Percentiles rank a stretch among this genome's conserved stretches.
Conservation (phyloP, 2,113 vertebrate genomes). For the Epinephelus cyanopodus region DNA sequence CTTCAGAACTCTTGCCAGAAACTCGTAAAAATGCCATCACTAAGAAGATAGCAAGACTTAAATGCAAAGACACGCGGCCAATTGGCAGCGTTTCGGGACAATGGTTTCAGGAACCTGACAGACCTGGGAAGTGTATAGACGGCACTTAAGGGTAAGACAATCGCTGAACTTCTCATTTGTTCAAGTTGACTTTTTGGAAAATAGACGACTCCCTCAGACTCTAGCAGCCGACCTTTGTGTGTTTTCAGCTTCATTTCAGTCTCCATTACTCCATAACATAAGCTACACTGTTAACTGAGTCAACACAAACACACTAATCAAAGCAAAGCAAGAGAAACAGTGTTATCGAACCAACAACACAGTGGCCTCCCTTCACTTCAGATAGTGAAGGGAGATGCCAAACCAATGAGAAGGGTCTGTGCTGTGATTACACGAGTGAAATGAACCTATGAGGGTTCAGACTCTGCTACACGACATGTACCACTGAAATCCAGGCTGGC, state of each 20-base stretch:
- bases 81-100: too few species aligned
- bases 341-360: slow-evolving; percentile 48
- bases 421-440: slow-evolving; percentile 7
- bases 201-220: neutral
- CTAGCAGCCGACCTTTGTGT: neutral
- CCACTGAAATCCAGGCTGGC: neutral
- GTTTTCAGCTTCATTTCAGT: neutral
- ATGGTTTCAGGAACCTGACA: neutral
- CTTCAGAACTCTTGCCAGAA: too few species aligned
- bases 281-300: neutral
- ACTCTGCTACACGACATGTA: slow-evolving; percentile 12
- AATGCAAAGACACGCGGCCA: too few species aligned
- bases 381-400: slow-evolving; percentile 35
- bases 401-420: slow-evolving; percentile 4
- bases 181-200: neutral
- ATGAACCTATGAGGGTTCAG: slow-evolving; percentile 34
- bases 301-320: slow-evolving; percentile 26
- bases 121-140: neutral
- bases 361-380: too few species aligned
- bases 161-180: too few species aligned
- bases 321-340: slow-evolving; percentile 11
- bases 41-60: too few species aligned
- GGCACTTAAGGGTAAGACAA: neutral
- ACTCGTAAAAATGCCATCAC: too few species aligned
- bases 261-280: neutral